Base-by-base conservation (phyloP, 1,140 invertebrate species). In the Drosophila ogumai region DNA sequence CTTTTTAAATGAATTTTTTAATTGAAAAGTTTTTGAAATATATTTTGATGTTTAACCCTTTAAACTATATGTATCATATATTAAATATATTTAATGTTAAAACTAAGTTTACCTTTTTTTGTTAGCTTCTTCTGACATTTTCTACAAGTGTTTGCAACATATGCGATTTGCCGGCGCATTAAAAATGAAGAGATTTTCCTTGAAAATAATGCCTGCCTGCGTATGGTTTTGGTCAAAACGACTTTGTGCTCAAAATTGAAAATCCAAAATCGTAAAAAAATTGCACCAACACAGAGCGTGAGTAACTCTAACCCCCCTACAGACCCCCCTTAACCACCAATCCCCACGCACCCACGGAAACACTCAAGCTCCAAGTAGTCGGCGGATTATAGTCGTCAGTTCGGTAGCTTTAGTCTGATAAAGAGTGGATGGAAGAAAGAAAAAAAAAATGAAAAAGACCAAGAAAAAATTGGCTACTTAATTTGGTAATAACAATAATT, bases 401-500 rank as follows among this genome's bases (percentile, higher is more conserved):
- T 52, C 73, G 31, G 79, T 69, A 54, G 73, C 64, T 58, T 77
- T 49, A 55, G 69, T 59, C 81, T 77, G 82, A 82, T 87, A 87
- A 86, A 88, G 57, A 80, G 76, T 66, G 57, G 60, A 58, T 49
- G 43, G 55, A 38, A 22, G 3, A 6, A 52, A 54, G 7, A 65
- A 84, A 78, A 82, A 78, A 79, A 58, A 52, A 32, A 46, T n/a
- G 15, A 72, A 80, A 88, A 80, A 79, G 77, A 49, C 54, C 56
- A 77, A 77, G 44, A 88, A 84, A 88, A 88, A 85, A 88, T 85
- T 90, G 85, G 85, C 85, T 88, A 81, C 85, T 88, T 88, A 88
- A 88, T 88, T 88, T 88, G 85, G 85, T 90, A 88, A 88, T 88
- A 88, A 88, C 85, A 88, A 88, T 88, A 88, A 88, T 88, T 88